Conservation (phyloP, 2,113 vertebrate genomes). For the Myanophis thanlyinensis region DNA sequence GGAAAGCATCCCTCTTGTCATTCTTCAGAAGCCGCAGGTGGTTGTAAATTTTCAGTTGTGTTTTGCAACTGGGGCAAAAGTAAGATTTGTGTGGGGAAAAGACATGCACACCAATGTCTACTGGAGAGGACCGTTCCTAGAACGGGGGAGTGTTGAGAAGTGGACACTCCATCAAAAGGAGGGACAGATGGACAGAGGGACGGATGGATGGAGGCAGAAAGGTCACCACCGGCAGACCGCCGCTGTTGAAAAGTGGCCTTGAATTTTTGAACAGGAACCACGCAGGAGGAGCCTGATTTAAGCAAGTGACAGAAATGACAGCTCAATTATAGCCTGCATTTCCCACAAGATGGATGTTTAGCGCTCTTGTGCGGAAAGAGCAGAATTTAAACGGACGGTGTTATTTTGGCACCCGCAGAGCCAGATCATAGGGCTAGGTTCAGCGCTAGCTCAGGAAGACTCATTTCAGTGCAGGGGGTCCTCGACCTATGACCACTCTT, state of each 20-base stretch:
- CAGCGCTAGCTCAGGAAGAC: not conserved
- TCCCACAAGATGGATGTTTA: not conserved
- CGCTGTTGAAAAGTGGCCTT: not conserved
- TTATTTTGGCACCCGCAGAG: not conserved
- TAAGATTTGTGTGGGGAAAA: not conserved
- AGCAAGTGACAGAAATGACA: not conserved
- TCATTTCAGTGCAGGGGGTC: not conserved
- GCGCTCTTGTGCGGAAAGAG: not conserved
- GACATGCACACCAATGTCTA: not conserved
- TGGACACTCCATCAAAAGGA: not conserved
- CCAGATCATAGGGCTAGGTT: not conserved
- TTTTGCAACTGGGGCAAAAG: not conserved
- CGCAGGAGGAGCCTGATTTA: not conserved
- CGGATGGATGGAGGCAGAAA: no score
- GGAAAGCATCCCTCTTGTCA: not conserved
- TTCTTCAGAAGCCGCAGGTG: conserved; percentile 8
- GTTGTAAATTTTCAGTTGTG: conserved; percentile 8
- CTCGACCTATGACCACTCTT: not conserved
- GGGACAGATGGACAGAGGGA: no score
- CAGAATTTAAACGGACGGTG: not conserved
- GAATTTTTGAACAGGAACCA: not conserved
- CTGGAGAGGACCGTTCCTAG: not conserved
- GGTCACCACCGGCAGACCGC: not conserved
- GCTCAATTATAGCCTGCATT: not conserved
- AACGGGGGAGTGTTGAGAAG: not conserved